phyloP scores from a whole-genome alignment of 92 coral and sea anemone genomes.

The Zoanthus sansibaricus region DNA sequence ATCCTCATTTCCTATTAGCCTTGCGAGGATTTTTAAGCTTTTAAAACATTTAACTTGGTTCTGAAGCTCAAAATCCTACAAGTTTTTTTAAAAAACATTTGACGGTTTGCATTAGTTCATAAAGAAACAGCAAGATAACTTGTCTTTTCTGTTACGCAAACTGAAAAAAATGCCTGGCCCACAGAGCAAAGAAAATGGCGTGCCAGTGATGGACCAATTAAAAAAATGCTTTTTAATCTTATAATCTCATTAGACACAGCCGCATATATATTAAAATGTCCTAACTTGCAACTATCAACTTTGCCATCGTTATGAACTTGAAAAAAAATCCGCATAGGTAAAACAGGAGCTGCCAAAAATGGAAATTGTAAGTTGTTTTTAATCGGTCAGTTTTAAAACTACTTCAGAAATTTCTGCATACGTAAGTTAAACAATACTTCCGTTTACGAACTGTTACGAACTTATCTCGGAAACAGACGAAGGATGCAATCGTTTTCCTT shows the following conservation, averaged over 20 bases:
- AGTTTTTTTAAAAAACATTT: background rate
- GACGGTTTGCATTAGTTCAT: background rate
- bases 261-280: background rate
- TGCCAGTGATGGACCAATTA: background rate
- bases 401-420: background rate
- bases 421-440: background rate
- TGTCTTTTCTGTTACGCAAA: background rate
- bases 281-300: too few species aligned
- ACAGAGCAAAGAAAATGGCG: background rate
- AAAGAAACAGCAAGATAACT: background rate
- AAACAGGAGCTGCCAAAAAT: too few species aligned
- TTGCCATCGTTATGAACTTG: too few species aligned
- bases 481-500: background rate
- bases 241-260: background rate
- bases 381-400: background rate
- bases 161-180: background rate
- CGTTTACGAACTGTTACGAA: slow-evolving; percentile 12
- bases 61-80: background rate
- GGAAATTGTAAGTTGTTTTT: too few species aligned
- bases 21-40: too few species aligned
- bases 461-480: background rate
- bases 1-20: too few species aligned
- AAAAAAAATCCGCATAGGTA: too few species aligned
- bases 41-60: too few species aligned
- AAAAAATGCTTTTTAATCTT: background rate